Conservation (phyloP, 2,888 invertebrate species). For the Ectemnius lituratus region DNA sequence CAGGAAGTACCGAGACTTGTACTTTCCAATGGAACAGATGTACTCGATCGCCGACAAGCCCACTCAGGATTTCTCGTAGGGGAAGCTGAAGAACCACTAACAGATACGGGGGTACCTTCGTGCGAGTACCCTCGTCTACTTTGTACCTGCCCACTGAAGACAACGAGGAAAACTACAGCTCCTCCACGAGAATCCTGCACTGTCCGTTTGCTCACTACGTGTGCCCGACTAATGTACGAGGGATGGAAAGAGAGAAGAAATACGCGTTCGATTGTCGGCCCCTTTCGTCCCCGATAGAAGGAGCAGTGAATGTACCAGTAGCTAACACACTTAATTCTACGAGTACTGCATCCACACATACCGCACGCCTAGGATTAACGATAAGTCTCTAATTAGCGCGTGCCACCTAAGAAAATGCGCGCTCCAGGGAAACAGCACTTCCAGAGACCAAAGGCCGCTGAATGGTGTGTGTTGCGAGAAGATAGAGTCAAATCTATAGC, state of each 20-base stretch:
- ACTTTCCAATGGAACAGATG: too few species aligned
- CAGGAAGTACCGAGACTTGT: too few species aligned
- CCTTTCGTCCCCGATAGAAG: slow-evolving; percentile 5
- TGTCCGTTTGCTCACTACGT: not conserved
- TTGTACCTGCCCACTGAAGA: slow-evolving; percentile 37
- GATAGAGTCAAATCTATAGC: too few species aligned
- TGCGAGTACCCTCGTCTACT: slow-evolving; percentile 24
- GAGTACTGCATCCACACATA: slow-evolving; percentile 4
- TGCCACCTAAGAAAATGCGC: not conserved
- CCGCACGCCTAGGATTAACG: slow-evolving; percentile 2
- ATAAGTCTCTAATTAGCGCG: slow-evolving; percentile 4
- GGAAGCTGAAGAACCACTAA: not conserved
- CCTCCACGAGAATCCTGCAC: not conserved
- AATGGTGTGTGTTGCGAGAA: too few species aligned
- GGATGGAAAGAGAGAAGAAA: not conserved
- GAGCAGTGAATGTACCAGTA: not conserved
- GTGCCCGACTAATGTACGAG: not conserved
- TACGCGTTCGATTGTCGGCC: slow-evolving; percentile 4
- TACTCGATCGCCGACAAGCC: too few species aligned
- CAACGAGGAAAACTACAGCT: slow-evolving; percentile 15
- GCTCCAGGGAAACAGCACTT: not conserved
- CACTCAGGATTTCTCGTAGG: too few species aligned
- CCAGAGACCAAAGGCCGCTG: too few species aligned
- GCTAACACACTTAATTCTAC: slow-evolving; percentile 6
- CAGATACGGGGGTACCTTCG: slow-evolving; percentile 2